Percentiles rank a stretch among this genome's conserved stretches.
Evolutionary conservation across 2,888 invertebrate species (phyloP).

Genomic region (Micropterix aruncella): DNA sequence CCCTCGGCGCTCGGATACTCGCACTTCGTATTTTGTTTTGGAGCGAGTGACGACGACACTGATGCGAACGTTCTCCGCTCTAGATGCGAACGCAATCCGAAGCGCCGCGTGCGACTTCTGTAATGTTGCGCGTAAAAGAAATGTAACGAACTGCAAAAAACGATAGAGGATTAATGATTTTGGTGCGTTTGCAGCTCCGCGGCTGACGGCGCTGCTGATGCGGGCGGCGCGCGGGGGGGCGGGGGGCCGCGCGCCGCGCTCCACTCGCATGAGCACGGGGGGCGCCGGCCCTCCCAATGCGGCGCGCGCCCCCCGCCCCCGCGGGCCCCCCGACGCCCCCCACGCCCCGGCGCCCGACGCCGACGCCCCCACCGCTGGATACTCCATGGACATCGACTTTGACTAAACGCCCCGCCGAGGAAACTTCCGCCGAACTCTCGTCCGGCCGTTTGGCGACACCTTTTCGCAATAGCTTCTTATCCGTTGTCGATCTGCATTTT

Average conservation of each 20-base stretch:
- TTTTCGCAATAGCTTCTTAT: too few species aligned
- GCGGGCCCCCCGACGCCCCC: not conserved
- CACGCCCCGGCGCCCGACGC: not conserved
- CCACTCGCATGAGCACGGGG: not conserved
- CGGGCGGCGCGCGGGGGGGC: constrained; percentile 2
- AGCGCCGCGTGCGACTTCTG: too few species aligned
- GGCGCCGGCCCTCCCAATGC: constrained; percentile 1
- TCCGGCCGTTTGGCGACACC: not conserved
- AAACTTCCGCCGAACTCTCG: not conserved
- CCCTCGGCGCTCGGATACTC: too few species aligned
- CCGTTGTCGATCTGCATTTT: too few species aligned
- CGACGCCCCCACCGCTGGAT: constrained; percentile 16
- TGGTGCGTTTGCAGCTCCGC: constrained; percentile 3
- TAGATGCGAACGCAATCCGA: too few species aligned
- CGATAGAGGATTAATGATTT: too few species aligned
- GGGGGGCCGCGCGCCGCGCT: not conserved
- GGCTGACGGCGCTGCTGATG: constrained; percentile 8
- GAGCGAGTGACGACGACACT: too few species aligned
- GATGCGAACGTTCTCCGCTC: too few species aligned
- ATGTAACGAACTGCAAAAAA: too few species aligned
- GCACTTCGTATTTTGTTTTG: too few species aligned
- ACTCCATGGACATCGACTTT: constrained; percentile 37
- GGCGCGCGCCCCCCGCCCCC: constrained; percentile 1
- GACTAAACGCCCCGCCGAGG: constrained; percentile 18
- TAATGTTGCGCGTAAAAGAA: too few species aligned